Conservation (phyloP, 2,797 vertebrate species). For the Cichlasoma orientale region DNA sequence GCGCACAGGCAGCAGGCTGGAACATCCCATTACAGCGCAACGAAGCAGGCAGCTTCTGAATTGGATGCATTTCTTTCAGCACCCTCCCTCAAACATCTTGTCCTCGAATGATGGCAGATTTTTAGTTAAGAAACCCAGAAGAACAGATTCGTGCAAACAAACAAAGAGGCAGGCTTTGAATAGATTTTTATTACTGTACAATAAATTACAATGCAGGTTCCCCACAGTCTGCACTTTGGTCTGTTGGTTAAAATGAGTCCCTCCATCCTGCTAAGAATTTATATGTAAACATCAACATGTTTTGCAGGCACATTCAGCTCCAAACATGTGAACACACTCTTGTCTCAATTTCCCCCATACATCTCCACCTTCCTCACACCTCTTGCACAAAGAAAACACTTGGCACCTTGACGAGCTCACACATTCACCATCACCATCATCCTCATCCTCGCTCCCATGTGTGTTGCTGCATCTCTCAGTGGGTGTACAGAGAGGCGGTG, state of each 20-base stretch:
- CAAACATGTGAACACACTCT: conserved; percentile 1
- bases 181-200: conserved; percentile 76
- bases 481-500: conserved; percentile 92
- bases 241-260: conserved; percentile 47
- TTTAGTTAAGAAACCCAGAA: not conserved
- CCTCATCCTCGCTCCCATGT: not conserved
- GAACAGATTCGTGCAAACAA: not conserved
- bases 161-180: not conserved
- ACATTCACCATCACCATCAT: not conserved
- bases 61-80: not conserved
- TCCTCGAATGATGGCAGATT: not conserved
- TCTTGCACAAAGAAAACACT: conserved; percentile 14
- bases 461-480: conserved; percentile 73
- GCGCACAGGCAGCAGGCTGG: conserved; percentile 17
- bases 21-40: conserved; percentile 36
- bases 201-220: conserved; percentile 70
- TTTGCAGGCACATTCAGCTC: conserved; percentile 58
- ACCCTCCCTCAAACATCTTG: not conserved
- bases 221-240: conserved; percentile 42
- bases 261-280: conserved; percentile 16
- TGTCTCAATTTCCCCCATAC: conserved; percentile 1
- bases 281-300: conserved; percentile 63
- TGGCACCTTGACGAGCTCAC: not conserved
- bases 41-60: not conserved
- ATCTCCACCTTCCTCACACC: conserved; percentile 17